These are phyloP conservation scores for Lagodon rhomboides DNA, from an alignment of 2,797 vertebrate genomes.

Conservation along the genomic window DNA sequence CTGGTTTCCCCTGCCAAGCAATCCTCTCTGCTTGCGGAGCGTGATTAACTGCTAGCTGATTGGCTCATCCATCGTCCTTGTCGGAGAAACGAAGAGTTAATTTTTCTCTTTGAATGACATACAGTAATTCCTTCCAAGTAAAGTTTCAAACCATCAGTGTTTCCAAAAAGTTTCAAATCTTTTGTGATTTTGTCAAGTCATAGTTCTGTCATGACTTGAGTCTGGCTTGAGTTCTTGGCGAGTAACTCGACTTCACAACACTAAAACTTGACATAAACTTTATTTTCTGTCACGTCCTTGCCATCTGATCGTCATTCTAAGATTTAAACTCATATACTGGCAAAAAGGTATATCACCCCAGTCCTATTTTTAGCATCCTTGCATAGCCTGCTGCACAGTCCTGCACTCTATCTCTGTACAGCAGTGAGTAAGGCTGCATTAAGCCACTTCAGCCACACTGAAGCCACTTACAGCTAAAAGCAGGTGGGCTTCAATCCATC, in stretches of 20 bases:
- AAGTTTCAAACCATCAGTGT: not conserved
- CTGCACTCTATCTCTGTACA: constrained; percentile 21
- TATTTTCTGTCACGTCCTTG: too few relatives aligned
- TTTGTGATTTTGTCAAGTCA: not conserved
- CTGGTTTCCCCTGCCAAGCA: too few relatives aligned
- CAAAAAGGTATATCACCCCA: not conserved
- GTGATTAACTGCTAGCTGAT: not conserved
- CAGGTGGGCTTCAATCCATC: constrained; percentile 72
- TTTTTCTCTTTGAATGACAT: not conserved
- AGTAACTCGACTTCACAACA: too few relatives aligned
- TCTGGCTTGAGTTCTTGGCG: too few relatives aligned
- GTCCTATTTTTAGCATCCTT: constrained; percentile 37
- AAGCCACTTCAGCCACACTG: constrained; percentile 68
- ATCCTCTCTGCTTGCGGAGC: not conserved
- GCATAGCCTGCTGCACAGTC: not conserved
- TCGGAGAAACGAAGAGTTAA: too few relatives aligned
- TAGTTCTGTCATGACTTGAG: not conserved
- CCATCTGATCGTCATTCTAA: not conserved
- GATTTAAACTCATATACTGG: not conserved
- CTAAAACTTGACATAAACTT: too few relatives aligned
- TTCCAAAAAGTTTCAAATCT: too few relatives aligned
- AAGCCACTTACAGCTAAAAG: constrained; percentile 77
- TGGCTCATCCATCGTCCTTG: not conserved
- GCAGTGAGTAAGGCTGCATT: constrained; percentile 54
- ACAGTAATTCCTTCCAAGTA: not conserved